A percentile compares a stretch with the other conserved stretches of the same genome.
These are phyloP conservation scores for Thalassarche chlororhynchos DNA, from an alignment of 2,113 vertebrate genomes.

Conservation along the genomic window DNA sequence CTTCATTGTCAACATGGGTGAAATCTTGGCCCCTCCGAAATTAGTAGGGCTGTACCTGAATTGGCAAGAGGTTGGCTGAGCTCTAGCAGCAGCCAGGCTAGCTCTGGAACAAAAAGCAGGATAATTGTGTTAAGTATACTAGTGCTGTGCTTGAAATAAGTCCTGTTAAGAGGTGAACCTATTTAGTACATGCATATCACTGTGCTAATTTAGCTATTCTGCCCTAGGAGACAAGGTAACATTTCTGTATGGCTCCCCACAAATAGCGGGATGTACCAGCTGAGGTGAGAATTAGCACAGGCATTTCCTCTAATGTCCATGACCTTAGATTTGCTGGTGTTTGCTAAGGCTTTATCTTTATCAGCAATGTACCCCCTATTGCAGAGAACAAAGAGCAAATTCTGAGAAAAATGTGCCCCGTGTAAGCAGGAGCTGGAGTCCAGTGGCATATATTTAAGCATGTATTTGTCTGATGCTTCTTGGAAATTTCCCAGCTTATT, in stretches of 20 bases:
- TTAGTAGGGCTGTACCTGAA: rapidly evolving
- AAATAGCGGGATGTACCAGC: background rate
- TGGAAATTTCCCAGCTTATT: background rate
- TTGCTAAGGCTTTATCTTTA: background rate
- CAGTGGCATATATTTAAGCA: background rate
- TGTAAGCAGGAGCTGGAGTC: background rate
- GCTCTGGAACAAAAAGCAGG: background rate
- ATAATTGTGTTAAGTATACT: background rate
- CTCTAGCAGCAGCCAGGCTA: background rate
- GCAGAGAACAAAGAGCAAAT: background rate
- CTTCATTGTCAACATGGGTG: background rate
- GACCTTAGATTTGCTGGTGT: background rate
- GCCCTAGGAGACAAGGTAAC: background rate
- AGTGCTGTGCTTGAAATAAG: background rate
- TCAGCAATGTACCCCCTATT: background rate
- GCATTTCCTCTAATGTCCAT: background rate
- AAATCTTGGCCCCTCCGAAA: background rate
- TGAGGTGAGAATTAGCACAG: background rate
- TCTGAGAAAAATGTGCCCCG: background rate
- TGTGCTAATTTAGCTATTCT: background rate
- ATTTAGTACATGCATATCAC: background rate
- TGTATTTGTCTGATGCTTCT: background rate
- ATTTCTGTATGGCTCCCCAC: background rate
- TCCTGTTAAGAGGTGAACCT: background rate
- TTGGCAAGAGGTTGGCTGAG: background rate